Conservation (phyloP, 1,140 invertebrate genomes). For the Lordiphosa collinella region DNA sequence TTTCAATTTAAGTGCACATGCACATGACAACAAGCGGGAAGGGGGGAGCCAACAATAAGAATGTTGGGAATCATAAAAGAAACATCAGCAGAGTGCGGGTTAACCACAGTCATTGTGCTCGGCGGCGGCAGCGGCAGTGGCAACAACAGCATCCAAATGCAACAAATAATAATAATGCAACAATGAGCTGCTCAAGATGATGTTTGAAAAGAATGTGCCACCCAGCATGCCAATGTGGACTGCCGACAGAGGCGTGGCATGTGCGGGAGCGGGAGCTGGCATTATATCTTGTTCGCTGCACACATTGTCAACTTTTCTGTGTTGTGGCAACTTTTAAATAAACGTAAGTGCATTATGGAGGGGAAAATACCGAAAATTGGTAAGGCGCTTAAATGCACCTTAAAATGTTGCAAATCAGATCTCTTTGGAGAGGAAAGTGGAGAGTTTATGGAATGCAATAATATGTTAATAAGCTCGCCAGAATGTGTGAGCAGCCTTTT, state of each 20-base stretch:
- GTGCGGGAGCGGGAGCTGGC: constrained; percentile 14
- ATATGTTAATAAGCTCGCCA: constrained; percentile 63
- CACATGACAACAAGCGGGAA: constrained; percentile 30
- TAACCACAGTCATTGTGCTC: constrained; percentile 47
- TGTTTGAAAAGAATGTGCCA: constrained; percentile 40
- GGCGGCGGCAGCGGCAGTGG: constrained; percentile 12
- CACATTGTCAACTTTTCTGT: constrained; percentile 53
- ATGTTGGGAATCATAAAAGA: constrained; percentile 45
- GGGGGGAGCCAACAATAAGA: constrained; percentile 16
- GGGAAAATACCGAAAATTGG: constrained; percentile 28
- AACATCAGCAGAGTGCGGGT: constrained; percentile 25
- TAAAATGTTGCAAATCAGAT: constrained; percentile 38
- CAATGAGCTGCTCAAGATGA: constrained; percentile 45
- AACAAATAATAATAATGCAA: constrained; percentile 62
- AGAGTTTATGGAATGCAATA: constrained; percentile 45
- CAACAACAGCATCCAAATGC: constrained; percentile 21
- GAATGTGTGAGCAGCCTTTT: constrained; percentile 58
- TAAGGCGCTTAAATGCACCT: constrained; percentile 59
- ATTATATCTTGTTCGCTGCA: constrained; percentile 67
- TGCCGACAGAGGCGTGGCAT: background rate
- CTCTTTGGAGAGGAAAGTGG: constrained; percentile 13
- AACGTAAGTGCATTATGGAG: constrained; percentile 56
- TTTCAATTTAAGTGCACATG: constrained; percentile 56
- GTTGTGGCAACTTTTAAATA: constrained; percentile 46
- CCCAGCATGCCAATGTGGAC: constrained; percentile 9